Conservation (phyloP, 2,113 vertebrate genomes). For the Platichthys flesus region DNA sequence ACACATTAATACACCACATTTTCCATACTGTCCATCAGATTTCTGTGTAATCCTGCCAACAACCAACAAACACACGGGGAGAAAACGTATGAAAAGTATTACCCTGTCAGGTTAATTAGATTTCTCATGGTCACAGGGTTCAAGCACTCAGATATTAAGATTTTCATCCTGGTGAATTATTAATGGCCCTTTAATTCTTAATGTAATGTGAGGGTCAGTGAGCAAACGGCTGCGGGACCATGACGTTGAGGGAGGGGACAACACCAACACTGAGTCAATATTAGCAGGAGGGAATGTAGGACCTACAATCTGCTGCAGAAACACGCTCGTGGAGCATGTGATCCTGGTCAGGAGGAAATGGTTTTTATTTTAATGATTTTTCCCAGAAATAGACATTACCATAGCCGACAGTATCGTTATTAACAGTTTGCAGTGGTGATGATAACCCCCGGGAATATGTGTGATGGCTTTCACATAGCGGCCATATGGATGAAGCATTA, state of each 20-base stretch:
- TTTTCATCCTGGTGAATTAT: constrained; percentile 50
- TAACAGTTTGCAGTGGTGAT: constrained; percentile 32
- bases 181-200: constrained; percentile 58
- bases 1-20: too few relatives aligned
- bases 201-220: constrained; percentile 46
- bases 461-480: constrained; percentile 45
- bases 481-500: constrained; percentile 55
- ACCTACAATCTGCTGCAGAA: constrained; percentile 4
- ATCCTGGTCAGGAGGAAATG: background rate
- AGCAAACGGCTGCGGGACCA: constrained; percentile 22
- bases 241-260: constrained; percentile 11
- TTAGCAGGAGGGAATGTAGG: constrained; percentile 5
- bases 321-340: constrained; percentile 1
- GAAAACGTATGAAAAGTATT: too few relatives aligned
- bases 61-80: too few relatives aligned
- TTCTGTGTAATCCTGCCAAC: background rate
- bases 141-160: constrained; percentile 38
- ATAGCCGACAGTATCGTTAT: constrained; percentile 21
- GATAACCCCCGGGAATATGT: constrained; percentile 31
- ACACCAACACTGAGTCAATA: constrained; percentile 20
- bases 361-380: constrained; percentile 8
- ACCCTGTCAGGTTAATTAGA: background rate
- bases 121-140: constrained; percentile 12
- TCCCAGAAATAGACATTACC: constrained; percentile 14
- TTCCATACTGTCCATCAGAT: background rate